Conservation (phyloP, 2,888 invertebrate genomes). For the Alitta virens region DNA sequence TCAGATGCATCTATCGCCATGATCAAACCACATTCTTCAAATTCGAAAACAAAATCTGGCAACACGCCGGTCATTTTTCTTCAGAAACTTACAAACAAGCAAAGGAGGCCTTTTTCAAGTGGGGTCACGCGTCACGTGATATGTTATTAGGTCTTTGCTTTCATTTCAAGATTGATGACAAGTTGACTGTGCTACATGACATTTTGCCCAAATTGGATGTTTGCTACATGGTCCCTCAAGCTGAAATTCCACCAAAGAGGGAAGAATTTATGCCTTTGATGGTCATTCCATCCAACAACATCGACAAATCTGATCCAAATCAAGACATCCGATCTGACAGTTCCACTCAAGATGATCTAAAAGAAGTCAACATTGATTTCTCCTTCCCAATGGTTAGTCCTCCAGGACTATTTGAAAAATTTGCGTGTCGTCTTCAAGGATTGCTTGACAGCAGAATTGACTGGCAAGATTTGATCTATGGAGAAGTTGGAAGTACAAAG, state of each 20-base stretch:
- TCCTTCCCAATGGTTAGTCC: conserved; percentile 37
- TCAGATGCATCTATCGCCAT: conserved; percentile 46
- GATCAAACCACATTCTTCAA: conserved; percentile 43
- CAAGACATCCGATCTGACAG: too few relatives aligned
- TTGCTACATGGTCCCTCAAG: conserved; percentile 49
- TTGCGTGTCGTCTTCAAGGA: conserved; percentile 39
- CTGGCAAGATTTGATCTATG: conserved; percentile 44
- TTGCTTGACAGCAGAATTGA: conserved; percentile 40
- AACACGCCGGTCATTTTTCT: conserved; percentile 43
- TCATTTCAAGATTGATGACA: conserved; percentile 37
- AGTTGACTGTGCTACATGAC: conserved; percentile 39
- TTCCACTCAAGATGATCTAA: too few relatives aligned
- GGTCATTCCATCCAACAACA: conserved; percentile 21
- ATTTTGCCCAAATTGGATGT: conserved; percentile 45
- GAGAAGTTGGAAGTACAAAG: conserved; percentile 22
- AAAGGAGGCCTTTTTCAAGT: conserved; percentile 35
- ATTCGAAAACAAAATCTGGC: conserved; percentile 46
- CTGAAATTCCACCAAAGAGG: conserved; percentile 21
- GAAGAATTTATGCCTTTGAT: conserved; percentile 15
- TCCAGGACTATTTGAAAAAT: conserved; percentile 38
- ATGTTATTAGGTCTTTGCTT: conserved; percentile 51
- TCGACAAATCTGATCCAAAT: conserved; percentile 11
- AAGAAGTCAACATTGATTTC: conserved; percentile 22
- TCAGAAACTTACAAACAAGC: conserved; percentile 40
- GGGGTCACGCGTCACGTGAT: conserved; percentile 49